phyloP scores from a whole-genome alignment of 2,888 invertebrate species.

The Gymnosoma rotundatum region DNA sequence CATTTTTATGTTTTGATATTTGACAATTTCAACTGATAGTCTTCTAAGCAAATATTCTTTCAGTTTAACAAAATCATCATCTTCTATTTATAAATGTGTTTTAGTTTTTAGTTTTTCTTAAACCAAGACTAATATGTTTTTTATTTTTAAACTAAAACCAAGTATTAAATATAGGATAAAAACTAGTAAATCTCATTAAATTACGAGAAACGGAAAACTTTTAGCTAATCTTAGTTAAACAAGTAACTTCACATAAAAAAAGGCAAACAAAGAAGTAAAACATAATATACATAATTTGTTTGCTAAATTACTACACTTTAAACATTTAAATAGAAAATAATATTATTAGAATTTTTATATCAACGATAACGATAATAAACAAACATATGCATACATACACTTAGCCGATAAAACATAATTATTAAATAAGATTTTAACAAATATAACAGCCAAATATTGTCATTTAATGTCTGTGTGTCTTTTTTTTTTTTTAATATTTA shows the following conservation, averaged over 20 bases:
- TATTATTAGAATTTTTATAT: conserved; percentile 21
- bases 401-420: conserved; percentile 52
- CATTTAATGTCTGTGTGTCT: conserved; percentile 54
- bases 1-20: too few species aligned
- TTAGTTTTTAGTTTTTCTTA: conserved; percentile 54
- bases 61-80: conserved; percentile 38
- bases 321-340: conserved; percentile 45
- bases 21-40: background rate
- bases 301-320: conserved; percentile 12
- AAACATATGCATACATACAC: background rate
- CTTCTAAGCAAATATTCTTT: conserved; percentile 1
- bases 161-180: conserved; percentile 33
- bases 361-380: conserved; percentile 32
- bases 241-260: conserved; percentile 35
- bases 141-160: conserved; percentile 20
- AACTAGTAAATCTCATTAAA: conserved; percentile 38
- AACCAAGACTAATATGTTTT: conserved; percentile 24
- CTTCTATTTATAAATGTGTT: conserved; percentile 56
- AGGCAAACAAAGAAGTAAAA: conserved; percentile 7
- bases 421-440: conserved; percentile 55
- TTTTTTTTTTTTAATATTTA: conserved; percentile 35
- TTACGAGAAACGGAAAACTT: conserved; percentile 42
- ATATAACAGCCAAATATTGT: conserved; percentile 28
- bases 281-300: conserved; percentile 3
- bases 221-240: conserved; percentile 39